Conservation (phyloP, 2,797 vertebrate species). For the Myiothlypis chrysogaster region DNA sequence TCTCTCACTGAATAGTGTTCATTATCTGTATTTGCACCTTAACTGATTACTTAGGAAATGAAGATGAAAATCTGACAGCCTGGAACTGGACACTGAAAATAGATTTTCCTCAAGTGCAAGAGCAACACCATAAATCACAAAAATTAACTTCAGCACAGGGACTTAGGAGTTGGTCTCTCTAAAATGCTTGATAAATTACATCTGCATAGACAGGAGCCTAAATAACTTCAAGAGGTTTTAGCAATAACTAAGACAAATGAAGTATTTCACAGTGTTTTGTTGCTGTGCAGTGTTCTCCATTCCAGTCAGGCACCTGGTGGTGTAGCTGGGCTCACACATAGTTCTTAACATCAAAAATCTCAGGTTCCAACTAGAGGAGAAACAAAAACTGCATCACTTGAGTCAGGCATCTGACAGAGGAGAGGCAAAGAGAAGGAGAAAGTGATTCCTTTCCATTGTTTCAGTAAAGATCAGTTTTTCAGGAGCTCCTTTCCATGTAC, state of each 20-base stretch:
- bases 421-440: background rate
- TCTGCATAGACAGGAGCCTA: background rate
- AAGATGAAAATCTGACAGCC: slow-evolving; percentile 51
- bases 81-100: slow-evolving; percentile 56
- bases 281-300: background rate
- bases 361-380: background rate
- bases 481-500: background rate
- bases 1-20: slow-evolving; percentile 22
- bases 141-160: slow-evolving; percentile 34
- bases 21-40: slow-evolving; percentile 56
- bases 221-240: background rate
- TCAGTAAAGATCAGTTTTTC: background rate
- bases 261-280: background rate
- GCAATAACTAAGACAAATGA: background rate
- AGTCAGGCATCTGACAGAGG: background rate
- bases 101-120: slow-evolving; percentile 60
- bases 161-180: background rate
- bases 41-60: slow-evolving; percentile 58
- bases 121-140: slow-evolving; percentile 59
- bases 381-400: background rate
- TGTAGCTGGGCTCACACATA: background rate
- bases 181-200: slow-evolving; percentile 1
- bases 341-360: background rate
- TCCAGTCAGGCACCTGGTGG: background rate
- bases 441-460: background rate